These are phyloP conservation scores for Mesopsocus fuscifrons DNA, from an alignment of 2,888 invertebrate genomes.

Conservation along the genomic window DNA sequence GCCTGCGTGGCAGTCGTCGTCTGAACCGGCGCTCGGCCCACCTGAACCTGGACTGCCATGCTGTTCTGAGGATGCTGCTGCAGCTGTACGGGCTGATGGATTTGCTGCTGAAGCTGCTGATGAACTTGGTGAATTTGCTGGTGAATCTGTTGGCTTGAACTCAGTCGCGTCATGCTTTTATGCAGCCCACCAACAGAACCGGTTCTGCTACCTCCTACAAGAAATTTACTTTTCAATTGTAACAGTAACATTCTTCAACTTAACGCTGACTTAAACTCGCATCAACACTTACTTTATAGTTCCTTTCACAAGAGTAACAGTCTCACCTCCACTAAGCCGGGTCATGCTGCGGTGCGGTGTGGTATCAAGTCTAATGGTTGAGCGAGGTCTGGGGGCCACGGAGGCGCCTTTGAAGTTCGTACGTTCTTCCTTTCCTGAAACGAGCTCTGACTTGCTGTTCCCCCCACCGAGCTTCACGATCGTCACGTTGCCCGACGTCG, in stretches of 20 bases:
- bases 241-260: too few relatives aligned
- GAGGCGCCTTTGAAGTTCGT: slow-evolving; percentile 17
- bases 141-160: slow-evolving; percentile 59
- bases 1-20: slow-evolving; percentile 18
- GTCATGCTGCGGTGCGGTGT: slow-evolving; percentile 63
- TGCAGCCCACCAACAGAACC: slow-evolving; percentile 60
- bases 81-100: neutral
- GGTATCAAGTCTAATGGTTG: slow-evolving; percentile 49
- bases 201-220: slow-evolving; percentile 24
- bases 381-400: slow-evolving; percentile 14
- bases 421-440: slow-evolving; percentile 11
- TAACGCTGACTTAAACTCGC: too few relatives aligned
- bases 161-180: slow-evolving; percentile 64
- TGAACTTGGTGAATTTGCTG: slow-evolving; percentile 19
- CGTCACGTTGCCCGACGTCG: slow-evolving; percentile 52
- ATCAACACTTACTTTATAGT: too few relatives aligned
- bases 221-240: too few relatives aligned
- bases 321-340: slow-evolving; percentile 40
- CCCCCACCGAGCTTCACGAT: slow-evolving; percentile 52
- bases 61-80: slow-evolving; percentile 12
- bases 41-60: slow-evolving; percentile 18
- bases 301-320: slow-evolving; percentile 11
- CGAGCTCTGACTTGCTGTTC: slow-evolving; percentile 4
- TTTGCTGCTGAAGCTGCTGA: slow-evolving; percentile 2
- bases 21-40: slow-evolving; percentile 15